Conservation (phyloP, 2,888 invertebrate species). For the Hecatera dysodea region DNA sequence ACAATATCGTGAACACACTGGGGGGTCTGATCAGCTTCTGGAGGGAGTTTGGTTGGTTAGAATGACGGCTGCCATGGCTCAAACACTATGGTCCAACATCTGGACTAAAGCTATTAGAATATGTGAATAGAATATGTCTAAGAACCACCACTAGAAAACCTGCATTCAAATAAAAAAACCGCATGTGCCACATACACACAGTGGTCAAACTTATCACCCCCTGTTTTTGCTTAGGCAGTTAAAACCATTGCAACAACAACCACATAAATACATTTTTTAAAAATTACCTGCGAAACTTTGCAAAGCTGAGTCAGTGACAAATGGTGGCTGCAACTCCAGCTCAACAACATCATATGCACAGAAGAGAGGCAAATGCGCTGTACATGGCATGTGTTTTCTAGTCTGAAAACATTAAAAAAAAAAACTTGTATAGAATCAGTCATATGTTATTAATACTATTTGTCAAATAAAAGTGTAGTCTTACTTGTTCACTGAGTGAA, state of each 20-base stretch:
- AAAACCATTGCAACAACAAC: not conserved
- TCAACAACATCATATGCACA: slow-evolving; percentile 98
- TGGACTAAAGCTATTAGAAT: too few species aligned
- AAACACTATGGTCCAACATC: too few species aligned
- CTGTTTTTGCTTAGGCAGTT: too few species aligned
- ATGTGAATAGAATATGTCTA: too few species aligned
- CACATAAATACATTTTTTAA: not conserved
- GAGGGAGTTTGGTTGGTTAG: too few species aligned
- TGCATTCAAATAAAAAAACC: too few species aligned
- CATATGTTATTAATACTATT: not conserved
- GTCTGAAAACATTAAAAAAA: slow-evolving; percentile 73
- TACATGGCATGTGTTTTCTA: slow-evolving; percentile 93
- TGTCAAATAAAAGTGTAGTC: not conserved
- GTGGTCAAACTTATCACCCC: too few species aligned
- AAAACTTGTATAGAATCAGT: not conserved
- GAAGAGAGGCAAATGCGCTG: slow-evolving; percentile 96
- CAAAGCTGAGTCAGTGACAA: slow-evolving; percentile 93
- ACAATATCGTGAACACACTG: too few species aligned
- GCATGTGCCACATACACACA: too few species aligned
- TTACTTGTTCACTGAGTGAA: slow-evolving; percentile 93
- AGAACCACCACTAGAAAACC: too few species aligned
- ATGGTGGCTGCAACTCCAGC: slow-evolving; percentile 94
- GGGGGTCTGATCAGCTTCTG: too few species aligned
- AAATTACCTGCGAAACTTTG: slow-evolving; percentile 92
- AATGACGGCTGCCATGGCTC: too few species aligned